Evolutionary conservation across 2,797 vertebrate species (phyloP), one percentile per base, ranked within the genome.

Genomic region (Darevskia mixta): DNA sequence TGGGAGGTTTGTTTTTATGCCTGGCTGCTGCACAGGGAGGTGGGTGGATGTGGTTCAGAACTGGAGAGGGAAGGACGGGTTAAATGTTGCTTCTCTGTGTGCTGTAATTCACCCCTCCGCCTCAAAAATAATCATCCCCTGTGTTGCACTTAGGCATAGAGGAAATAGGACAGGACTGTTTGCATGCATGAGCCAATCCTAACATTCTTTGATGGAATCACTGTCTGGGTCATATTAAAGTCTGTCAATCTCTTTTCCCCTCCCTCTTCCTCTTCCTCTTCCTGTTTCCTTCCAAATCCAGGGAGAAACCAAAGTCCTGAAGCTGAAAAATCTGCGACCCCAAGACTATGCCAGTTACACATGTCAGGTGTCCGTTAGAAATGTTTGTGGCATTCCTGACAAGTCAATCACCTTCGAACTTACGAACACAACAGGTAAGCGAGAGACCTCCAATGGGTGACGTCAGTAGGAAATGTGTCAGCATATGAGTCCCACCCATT

Each of bases 231-330:
- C 1, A 64, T 23, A 11, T 49, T 87, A 58, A 41, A 29, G 55
- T 25, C 72, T 55, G 49, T 15, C 49, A 55, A 15, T 55, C 49
- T 49, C 10, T 49, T 2, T 49, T 2, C 3, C 11, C 11, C 49
- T 49, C 13, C 49, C 49, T 15, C 13, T 13, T 3, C 11, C 45
- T 11, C 45, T 49, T 55, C 49, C 13, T 1, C 35, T 49, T 80
- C 2, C 3, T 18, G 0, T 2, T 18, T 92, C 83, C 90, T 85
- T 72, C 85, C 76, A 72, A 76, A 91, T 84, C 35, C 89, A 99
- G 99, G 99, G 99, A 77, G 99, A 99, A 97, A 99, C 99, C 49
- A 99, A 99, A 96, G 99, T 99, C 92, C 95, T 99, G 95, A 99
- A 99, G 94, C 96, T 99, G 95, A 99, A 99, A 96, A 99, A 99